phyloP scores from a whole-genome alignment of 2,797 vertebrate species.

The Tenualosa thibaudeaui region DNA sequence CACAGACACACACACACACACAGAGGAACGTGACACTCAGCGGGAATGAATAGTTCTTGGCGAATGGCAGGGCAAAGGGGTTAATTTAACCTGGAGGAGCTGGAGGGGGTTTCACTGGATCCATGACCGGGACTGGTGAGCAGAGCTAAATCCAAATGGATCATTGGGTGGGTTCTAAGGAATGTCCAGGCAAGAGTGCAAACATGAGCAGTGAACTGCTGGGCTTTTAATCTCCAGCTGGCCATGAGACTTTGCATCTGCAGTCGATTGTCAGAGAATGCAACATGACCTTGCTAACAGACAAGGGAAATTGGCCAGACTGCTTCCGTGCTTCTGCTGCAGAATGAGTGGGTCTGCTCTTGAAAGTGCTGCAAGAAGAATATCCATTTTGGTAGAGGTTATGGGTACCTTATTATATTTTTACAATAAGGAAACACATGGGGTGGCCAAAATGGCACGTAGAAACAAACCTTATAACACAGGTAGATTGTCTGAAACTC shows the following conservation, averaged over 20 bases:
- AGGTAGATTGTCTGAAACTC: too few relatives aligned
- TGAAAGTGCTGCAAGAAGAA: neutral
- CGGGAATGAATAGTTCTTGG: neutral
- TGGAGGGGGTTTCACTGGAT: neutral
- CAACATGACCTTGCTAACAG: neutral
- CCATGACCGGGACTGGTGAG: neutral
- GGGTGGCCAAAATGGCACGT: too few relatives aligned
- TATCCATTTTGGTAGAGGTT: neutral
- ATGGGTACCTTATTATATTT: too few relatives aligned
- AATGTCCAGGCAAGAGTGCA: neutral
- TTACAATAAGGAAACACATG: too few relatives aligned
- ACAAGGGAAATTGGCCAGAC: neutral
- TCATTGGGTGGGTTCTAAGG: neutral
- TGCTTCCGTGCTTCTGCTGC: neutral
- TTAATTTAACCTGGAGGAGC: slow-evolving; percentile 18
- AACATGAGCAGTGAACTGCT: neutral
- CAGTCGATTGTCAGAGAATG: neutral
- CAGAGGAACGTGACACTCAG: neutral
- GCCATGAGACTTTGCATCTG: neutral
- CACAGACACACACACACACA: neutral
- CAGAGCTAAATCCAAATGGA: neutral
- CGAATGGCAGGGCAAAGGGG: neutral
- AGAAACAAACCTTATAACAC: too few relatives aligned
- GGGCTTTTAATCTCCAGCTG: neutral
- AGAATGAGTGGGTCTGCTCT: neutral